Percentiles rank a stretch among this genome's conserved stretches.
Evolutionary conservation across 1,140 invertebrate species (phyloP).

Genomic region (Ericerus pela): DNA sequence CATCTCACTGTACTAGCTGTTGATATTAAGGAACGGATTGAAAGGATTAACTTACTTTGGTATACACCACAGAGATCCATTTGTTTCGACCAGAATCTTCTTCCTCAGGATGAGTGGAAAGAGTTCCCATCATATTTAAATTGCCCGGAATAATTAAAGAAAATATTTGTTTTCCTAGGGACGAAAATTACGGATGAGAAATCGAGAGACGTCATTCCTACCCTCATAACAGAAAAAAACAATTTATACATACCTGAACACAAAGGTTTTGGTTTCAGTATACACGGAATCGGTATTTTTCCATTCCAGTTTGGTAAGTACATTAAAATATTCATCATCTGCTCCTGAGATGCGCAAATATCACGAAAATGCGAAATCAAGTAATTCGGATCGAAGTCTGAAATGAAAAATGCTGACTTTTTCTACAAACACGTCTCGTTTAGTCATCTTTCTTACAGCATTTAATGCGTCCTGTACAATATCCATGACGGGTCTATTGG

Average conservation of each 20-base stretch:
- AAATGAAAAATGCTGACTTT: constrained; percentile 38
- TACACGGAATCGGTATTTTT: constrained; percentile 94
- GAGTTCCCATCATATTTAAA: constrained; percentile 96
- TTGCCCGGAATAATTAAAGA: constrained; percentile 97
- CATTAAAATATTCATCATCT: constrained; percentile 99
- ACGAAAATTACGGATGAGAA: constrained; percentile 28
- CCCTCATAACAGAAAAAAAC: too few relatives aligned
- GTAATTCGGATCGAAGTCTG: background rate
- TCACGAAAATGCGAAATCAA: constrained; percentile 4
- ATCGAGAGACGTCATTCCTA: background rate
- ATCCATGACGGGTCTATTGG: constrained; percentile 98
- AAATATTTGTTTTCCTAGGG: constrained; percentile 74
- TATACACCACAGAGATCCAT: constrained; percentile 99
- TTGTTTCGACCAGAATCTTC: constrained; percentile 97
- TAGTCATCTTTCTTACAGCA: constrained; percentile 99
- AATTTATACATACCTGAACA: constrained; percentile 60
- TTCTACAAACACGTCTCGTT: constrained; percentile 94
- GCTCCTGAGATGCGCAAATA: constrained; percentile 39
- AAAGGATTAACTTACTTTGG: constrained; percentile 55
- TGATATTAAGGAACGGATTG: too few relatives aligned
- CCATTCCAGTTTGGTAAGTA: constrained; percentile 98
- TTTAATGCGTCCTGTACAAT: constrained; percentile 99
- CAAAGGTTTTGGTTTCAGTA: constrained; percentile 91
- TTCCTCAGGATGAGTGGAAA: constrained; percentile 97
- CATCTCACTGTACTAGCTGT: too few relatives aligned